phyloP scores from a whole-genome alignment of 2,113 vertebrate species.

The Nesogale talazaci region DNA sequence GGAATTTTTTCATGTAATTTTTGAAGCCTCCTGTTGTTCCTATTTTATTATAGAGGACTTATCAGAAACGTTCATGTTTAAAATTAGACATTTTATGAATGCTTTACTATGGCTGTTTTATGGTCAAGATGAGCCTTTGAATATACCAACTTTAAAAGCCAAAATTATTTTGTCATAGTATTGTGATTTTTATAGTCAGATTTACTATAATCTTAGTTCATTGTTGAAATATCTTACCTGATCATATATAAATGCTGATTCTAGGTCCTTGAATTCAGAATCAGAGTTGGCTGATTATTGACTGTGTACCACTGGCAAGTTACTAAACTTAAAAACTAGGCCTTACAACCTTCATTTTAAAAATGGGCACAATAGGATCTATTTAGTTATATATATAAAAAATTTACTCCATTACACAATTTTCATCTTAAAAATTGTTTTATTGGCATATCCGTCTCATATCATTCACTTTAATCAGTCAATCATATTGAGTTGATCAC shows the following conservation, averaged over 20 bases:
- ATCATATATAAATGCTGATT: not conserved
- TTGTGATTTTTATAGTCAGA: not conserved
- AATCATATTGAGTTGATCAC: too few relatives aligned
- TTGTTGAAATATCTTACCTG: not conserved
- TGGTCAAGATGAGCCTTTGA: not conserved
- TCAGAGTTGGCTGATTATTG: not conserved
- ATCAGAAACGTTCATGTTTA: conserved; percentile 16
- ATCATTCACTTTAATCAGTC: too few relatives aligned
- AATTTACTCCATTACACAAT: too few relatives aligned
- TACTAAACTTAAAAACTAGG: not conserved
- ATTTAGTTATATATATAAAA: too few relatives aligned
- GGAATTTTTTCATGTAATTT: too few relatives aligned
- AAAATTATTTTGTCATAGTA: not conserved
- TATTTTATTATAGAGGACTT: conserved; percentile 36
- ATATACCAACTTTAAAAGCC: not conserved
- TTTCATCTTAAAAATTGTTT: too few relatives aligned
- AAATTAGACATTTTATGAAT: conserved; percentile 38
- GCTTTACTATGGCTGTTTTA: conserved; percentile 33
- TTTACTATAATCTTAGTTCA: not conserved
- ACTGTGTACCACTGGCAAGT: not conserved
- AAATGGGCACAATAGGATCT: not conserved
- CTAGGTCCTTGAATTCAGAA: conserved; percentile 11
- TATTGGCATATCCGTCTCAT: too few relatives aligned
- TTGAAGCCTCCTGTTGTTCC: not conserved
- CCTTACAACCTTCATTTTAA: not conserved